Percentiles rank a stretch among this genome's conserved stretches.
Evolutionary conservation across 2,888 invertebrate species (phyloP).

Genomic region (Caenorhabditis sinica): DNA sequence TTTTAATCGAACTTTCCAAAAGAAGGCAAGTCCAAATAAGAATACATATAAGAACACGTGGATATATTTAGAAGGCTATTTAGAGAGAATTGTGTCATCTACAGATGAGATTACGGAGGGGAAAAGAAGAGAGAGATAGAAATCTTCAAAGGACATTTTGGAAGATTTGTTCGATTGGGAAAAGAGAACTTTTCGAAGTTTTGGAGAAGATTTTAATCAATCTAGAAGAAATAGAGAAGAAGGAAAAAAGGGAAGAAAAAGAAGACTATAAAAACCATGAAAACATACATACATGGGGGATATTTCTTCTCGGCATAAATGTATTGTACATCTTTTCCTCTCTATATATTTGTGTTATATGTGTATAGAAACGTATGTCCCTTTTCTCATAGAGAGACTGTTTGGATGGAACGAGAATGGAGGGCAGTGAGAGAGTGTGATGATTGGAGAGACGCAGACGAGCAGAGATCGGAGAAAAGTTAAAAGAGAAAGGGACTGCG

Average conservation of each 20-base stretch:
- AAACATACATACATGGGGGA: background rate
- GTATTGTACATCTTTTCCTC: conserved; percentile 11
- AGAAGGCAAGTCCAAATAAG: no score
- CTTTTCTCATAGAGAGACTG: background rate
- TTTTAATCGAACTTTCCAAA: no score
- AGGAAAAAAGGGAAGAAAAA: background rate
- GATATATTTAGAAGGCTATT: no score
- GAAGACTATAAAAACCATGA: background rate
- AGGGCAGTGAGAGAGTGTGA: background rate
- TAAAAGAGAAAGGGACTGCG: conserved; percentile 1
- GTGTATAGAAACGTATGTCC: background rate
- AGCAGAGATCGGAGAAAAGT: no score
- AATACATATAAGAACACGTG: no score
- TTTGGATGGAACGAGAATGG: background rate
- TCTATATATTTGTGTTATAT: background rate
- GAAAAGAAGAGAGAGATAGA: no score
- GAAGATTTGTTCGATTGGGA: background rate
- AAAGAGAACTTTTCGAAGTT: background rate
- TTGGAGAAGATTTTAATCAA: background rate
- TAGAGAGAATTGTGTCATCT: no score
- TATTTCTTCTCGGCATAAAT: conserved; percentile 13
- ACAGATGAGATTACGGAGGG: no score
- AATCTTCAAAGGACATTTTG: background rate
- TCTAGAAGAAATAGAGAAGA: background rate
- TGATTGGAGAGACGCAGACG: background rate